Conservation (phyloP, 1,140 invertebrate species). For the Drosophila seguyi region DNA sequence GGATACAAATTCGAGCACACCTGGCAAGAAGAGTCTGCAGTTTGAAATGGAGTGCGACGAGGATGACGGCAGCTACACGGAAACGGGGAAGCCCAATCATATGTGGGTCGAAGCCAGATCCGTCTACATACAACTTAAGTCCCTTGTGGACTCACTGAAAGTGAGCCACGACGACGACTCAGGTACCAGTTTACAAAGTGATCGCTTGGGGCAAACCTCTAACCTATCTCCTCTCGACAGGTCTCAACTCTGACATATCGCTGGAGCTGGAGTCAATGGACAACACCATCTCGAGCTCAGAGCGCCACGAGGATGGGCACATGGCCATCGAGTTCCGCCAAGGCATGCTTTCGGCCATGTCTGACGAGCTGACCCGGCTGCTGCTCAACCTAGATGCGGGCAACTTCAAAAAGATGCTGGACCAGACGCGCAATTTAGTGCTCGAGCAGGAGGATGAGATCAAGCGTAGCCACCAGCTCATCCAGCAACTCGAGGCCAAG, state of each 20-base stretch:
- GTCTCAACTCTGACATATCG: slow-evolving; percentile 87
- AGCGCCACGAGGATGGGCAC: slow-evolving; percentile 66
- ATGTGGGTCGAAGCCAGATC: slow-evolving; percentile 88
- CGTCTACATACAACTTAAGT: slow-evolving; percentile 89
- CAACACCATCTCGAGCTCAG: slow-evolving; percentile 84
- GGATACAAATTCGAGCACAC: slow-evolving; percentile 78
- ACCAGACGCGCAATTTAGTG: slow-evolving; percentile 90
- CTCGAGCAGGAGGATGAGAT: slow-evolving; percentile 92
- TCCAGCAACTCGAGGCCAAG: slow-evolving; percentile 92
- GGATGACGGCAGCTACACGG: slow-evolving; percentile 86
- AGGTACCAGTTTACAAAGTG: slow-evolving; percentile 49
- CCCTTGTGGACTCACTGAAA: slow-evolving; percentile 89
- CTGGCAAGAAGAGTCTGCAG: slow-evolving; percentile 87
- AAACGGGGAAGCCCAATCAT: slow-evolving; percentile 78
- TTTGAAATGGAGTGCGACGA: slow-evolving; percentile 92
- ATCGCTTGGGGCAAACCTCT: not conserved
- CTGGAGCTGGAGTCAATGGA: slow-evolving; percentile 86
- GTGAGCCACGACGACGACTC: slow-evolving; percentile 90
- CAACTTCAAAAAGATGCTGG: slow-evolving; percentile 92
- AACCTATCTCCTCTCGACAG: slow-evolving; percentile 57
- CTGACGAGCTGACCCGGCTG: slow-evolving; percentile 90
- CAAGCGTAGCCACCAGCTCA: slow-evolving; percentile 91
- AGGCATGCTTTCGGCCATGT: slow-evolving; percentile 87
- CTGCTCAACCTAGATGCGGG: slow-evolving; percentile 91
- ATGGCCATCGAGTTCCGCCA: slow-evolving; percentile 86